Percentiles rank a stretch among this genome's conserved stretches.
Conservation (phyloP, 2,797 vertebrate species). For the Rhinella marina region DNA sequence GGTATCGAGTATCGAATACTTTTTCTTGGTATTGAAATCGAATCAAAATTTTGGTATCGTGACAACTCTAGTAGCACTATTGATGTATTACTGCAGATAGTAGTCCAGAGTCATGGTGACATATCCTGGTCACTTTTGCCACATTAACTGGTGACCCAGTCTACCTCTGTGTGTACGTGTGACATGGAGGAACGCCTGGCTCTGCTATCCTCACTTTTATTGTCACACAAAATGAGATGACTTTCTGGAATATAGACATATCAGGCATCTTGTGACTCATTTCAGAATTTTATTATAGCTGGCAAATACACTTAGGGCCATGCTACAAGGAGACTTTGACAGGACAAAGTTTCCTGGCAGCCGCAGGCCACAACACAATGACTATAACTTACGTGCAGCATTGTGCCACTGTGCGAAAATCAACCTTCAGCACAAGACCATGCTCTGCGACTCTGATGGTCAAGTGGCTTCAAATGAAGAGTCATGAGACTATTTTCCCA, state of each 20-base stretch:
- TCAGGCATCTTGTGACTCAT: constrained; percentile 10
- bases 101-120: not conserved
- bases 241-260: not conserved
- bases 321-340: not conserved
- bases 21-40: no score
- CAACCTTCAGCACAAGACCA: not conserved
- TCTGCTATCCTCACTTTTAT: not conserved
- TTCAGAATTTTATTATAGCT: constrained; percentile 2
- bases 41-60: no score
- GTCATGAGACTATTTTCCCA: not conserved
- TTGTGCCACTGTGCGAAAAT: not conserved
- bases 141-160: not conserved
- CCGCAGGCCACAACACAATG: not conserved
- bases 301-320: not conserved
- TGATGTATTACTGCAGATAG: no score
- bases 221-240: not conserved
- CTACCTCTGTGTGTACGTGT: not conserved
- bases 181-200: not conserved
- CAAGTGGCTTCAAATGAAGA: not conserved
- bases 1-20: no score
- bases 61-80: no score
- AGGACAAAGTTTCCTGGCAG: not conserved
- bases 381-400: not conserved
- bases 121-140: not conserved
- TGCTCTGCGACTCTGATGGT: not conserved